Evolutionary conservation across 2,113 vertebrate genomes (phyloP).

Genomic region (Rhadina sibilatrix): DNA sequence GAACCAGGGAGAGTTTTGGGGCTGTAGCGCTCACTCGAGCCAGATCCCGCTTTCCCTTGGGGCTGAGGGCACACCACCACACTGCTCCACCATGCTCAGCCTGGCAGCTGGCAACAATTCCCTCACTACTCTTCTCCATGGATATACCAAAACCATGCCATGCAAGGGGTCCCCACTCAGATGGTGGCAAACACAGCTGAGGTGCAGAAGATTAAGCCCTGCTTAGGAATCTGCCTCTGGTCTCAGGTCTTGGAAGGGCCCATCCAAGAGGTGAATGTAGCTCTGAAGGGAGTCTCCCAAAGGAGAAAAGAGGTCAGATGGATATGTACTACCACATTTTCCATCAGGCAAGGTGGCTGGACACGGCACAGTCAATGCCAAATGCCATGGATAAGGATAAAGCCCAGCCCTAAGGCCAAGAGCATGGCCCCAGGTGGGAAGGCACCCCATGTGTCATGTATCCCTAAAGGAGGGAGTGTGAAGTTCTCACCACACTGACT

Average conservation of each 20-base stretch:
- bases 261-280: not conserved
- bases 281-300: not conserved
- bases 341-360: not conserved
- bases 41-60: not conserved
- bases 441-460: accelerated
- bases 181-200: accelerated
- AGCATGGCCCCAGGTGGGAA: not conserved
- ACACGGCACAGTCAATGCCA: not conserved
- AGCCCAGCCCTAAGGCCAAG: not conserved
- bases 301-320: not conserved
- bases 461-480: not conserved
- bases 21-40: accelerated
- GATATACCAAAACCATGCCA: accelerated
- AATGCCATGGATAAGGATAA: not conserved
- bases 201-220: not conserved
- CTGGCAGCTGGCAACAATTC: accelerated
- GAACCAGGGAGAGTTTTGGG: not conserved
- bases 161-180: not conserved
- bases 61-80: not conserved
- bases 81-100: not conserved
- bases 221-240: not conserved
- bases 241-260: not conserved
- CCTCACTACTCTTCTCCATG: not conserved
- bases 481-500: not conserved
- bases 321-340: not conserved